Percentiles rank a stretch among this genome's conserved stretches.
These are phyloP conservation scores for Dendrolimus pini DNA, from an alignment of 2,888 invertebrate genomes.

Conservation along the genomic window DNA sequence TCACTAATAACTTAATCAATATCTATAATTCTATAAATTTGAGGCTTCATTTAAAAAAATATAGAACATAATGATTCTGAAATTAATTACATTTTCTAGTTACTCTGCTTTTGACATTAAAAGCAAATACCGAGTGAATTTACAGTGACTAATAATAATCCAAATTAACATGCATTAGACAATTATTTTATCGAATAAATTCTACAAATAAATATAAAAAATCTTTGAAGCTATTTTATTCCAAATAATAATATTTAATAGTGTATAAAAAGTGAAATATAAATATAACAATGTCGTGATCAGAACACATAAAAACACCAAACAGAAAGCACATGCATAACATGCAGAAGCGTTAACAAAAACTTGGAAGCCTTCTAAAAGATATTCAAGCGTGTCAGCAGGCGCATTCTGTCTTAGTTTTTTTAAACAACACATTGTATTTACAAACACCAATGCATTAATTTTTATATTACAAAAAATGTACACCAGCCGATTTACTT, in stretches of 20 bases:
- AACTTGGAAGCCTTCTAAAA: constrained; percentile 20
- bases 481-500: constrained; percentile 16
- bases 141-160: too few relatives aligned
- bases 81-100: constrained; percentile 13
- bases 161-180: too few relatives aligned
- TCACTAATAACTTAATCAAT: too few relatives aligned
- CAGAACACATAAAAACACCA: background rate
- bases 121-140: constrained; percentile 7
- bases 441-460: constrained; percentile 20
- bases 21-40: too few relatives aligned
- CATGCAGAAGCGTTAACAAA: constrained; percentile 27
- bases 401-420: constrained; percentile 45
- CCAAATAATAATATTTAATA: too few relatives aligned
- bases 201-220: too few relatives aligned
- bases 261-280: too few relatives aligned
- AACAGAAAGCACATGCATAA: constrained; percentile 9
- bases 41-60: too few relatives aligned
- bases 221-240: too few relatives aligned
- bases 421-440: constrained; percentile 17
- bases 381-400: constrained; percentile 22
- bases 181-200: too few relatives aligned
- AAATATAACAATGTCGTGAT: too few relatives aligned
- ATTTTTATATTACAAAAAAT: constrained; percentile 22
- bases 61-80: too few relatives aligned
- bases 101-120: constrained; percentile 17